A percentile compares a stretch with the other conserved stretches of the same genome.
Conservation (phyloP, 2,888 invertebrate species). For the Hypolimnas misippus region DNA sequence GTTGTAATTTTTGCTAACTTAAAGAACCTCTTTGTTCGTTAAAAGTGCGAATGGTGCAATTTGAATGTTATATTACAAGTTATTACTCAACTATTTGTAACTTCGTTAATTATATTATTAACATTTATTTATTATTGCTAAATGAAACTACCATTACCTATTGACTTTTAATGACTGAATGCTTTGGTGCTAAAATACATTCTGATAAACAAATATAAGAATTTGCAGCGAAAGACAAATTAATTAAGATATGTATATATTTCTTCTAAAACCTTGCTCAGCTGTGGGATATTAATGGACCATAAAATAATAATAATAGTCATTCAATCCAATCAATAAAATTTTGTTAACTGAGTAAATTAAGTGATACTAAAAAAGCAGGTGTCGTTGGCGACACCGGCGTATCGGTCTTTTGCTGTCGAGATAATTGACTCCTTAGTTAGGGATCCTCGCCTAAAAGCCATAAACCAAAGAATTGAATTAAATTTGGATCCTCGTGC, state of each 20-base stretch:
- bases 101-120: background rate
- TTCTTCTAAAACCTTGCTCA: background rate
- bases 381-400: constrained; percentile 65
- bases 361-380: constrained; percentile 58
- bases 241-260: too few relatives aligned
- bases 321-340: background rate
- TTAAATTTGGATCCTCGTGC: background rate
- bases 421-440: constrained; percentile 59
- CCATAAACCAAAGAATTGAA: too few relatives aligned
- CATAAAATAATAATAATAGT: background rate
- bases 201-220: too few relatives aligned
- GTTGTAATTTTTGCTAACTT: background rate
- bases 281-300: background rate
- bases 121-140: too few relatives aligned
- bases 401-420: constrained; percentile 61
- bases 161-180: too few relatives aligned
- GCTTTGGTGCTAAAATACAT: too few relatives aligned
- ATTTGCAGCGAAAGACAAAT: too few relatives aligned
- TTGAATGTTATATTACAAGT: constrained; percentile 10
- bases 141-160: too few relatives aligned
- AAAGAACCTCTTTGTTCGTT: background rate
- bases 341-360: constrained; percentile 51
- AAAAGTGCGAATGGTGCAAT: constrained; percentile 5
- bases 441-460: constrained; percentile 59
- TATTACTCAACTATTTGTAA: background rate